Evolutionary conservation across 1,140 invertebrate species (phyloP).

Genomic region (Meloidogyne exigua): DNA sequence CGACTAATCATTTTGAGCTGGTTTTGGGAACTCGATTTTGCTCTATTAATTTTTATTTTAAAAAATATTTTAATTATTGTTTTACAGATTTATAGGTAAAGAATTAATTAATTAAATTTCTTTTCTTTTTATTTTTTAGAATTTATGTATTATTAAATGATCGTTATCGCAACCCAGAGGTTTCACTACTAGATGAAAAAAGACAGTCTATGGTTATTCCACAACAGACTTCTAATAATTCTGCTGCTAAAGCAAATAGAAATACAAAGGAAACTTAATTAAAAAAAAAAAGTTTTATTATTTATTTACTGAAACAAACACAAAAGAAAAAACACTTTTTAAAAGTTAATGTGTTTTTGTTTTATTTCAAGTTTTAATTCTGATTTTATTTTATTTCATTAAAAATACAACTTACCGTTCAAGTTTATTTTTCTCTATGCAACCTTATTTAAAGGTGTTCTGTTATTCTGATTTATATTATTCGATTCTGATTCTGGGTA

Average conservation of each 20-base stretch:
- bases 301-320: too few relatives aligned
- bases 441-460: too few relatives aligned
- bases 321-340: too few relatives aligned
- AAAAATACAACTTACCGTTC: too few relatives aligned
- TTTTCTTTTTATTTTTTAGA: constrained; percentile 11
- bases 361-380: too few relatives aligned
- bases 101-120: too few relatives aligned
- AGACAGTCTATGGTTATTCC: constrained; percentile 23
- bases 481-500: not conserved
- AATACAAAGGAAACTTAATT: not conserved
- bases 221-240: not conserved
- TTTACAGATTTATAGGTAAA: constrained; percentile 56
- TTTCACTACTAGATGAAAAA: constrained; percentile 27
- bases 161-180: constrained; percentile 56
- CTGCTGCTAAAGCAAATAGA: not conserved
- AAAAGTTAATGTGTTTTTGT: too few relatives aligned
- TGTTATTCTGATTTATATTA: too few relatives aligned
- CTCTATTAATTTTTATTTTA: constrained; percentile 60
- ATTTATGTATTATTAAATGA: constrained; percentile 60
- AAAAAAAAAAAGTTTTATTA: too few relatives aligned
- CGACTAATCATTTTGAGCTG: constrained; percentile 54
- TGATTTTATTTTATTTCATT: too few relatives aligned
- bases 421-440: too few relatives aligned
- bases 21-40: constrained; percentile 57
- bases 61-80: constrained; percentile 62